These are phyloP conservation scores for Ormyrus rosae DNA, from an alignment of 2,888 invertebrate genomes.

Conservation along the genomic window DNA sequence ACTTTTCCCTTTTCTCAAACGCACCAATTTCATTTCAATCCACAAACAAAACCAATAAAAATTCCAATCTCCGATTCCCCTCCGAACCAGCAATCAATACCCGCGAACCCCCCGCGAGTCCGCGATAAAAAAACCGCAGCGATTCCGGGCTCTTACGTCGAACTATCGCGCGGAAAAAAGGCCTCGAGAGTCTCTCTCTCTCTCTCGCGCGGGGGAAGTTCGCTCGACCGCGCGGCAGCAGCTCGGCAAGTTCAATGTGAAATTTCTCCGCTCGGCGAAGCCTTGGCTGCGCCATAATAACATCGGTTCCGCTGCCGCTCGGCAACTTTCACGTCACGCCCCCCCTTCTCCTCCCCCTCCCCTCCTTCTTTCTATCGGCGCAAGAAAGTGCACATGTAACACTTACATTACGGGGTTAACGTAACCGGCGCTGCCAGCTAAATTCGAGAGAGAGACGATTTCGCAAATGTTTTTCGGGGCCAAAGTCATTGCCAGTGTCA, in stretches of 20 bases:
- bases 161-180: no score
- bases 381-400: constrained; percentile 74
- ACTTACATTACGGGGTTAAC: constrained; percentile 68
- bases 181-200: no score
- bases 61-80: no score
- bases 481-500: constrained; percentile 66
- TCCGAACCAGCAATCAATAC: no score
- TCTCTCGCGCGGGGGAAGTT: not conserved
- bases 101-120: no score
- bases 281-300: constrained; percentile 11
- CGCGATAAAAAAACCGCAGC: no score
- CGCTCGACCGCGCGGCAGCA: not conserved
- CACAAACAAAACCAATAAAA: no score
- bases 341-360: not conserved
- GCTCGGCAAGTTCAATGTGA: constrained; percentile 54
- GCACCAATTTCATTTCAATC: no score
- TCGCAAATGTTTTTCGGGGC: constrained; percentile 51
- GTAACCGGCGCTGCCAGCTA: constrained; percentile 59
- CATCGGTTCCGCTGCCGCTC: constrained; percentile 25
- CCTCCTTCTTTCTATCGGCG: constrained; percentile 9
- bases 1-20: no score
- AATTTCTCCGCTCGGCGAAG: constrained; percentile 46
- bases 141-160: no score
- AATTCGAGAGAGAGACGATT: constrained; percentile 36
- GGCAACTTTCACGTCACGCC: constrained; percentile 52